A percentile compares a stretch with the other conserved stretches of the same genome.
Evolutionary conservation across 2,888 invertebrate genomes (phyloP).

Genomic region (Drosophila pegasa): DNA sequence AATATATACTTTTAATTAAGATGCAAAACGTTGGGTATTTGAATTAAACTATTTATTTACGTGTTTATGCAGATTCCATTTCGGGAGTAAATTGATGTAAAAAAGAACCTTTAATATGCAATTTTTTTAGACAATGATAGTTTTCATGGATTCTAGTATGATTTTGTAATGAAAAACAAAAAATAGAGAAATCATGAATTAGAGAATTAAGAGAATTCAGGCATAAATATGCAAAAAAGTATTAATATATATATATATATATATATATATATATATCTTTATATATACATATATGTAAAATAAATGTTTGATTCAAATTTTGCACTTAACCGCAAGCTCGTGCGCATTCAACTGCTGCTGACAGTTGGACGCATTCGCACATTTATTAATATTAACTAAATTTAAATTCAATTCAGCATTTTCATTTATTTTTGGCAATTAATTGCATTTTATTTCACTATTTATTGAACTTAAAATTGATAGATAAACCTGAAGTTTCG

Average conservation of each 20-base stretch:
- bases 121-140: neutral
- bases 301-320: neutral
- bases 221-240: too few relatives aligned
- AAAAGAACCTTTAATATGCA: neutral
- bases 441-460: too few relatives aligned
- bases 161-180: too few relatives aligned
- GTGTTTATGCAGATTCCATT: neutral
- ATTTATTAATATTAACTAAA: neutral
- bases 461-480: too few relatives aligned
- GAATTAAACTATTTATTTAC: neutral
- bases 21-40: neutral
- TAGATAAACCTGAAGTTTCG: too few relatives aligned
- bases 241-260: neutral
- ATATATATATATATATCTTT: neutral
- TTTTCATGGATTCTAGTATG: too few relatives aligned
- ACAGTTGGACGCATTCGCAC: neutral
- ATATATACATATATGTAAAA: neutral
- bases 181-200: neutral
- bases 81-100: too few relatives aligned
- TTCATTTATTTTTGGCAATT: neutral
- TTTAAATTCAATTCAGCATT: neutral
- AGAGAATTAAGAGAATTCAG: too few relatives aligned
- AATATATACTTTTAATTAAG: neutral
- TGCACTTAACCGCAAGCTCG: neutral
- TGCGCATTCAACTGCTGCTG: neutral